phyloP scores from a whole-genome alignment of 2,797 vertebrate species.

The Silurus aristotelis region DNA sequence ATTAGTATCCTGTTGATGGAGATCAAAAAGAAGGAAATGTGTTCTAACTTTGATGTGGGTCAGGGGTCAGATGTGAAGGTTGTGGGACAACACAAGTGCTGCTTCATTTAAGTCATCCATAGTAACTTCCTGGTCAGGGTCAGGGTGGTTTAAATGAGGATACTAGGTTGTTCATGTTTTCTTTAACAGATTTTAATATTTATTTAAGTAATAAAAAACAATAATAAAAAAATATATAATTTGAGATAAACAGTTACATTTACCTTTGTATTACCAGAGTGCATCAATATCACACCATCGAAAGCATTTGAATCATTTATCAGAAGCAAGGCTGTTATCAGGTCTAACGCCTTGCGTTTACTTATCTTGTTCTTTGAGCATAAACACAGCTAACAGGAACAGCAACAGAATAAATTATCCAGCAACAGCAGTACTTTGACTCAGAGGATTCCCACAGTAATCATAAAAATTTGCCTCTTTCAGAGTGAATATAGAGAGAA shows the following conservation, averaged over 20 bases:
- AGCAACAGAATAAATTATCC: constrained; percentile 25
- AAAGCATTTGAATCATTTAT: neutral
- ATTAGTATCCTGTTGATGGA: neutral
- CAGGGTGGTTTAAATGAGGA: neutral
- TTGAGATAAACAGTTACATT: neutral
- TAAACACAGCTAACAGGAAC: constrained; percentile 24
- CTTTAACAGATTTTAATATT: neutral
- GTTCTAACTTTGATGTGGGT: neutral
- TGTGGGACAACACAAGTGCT: neutral
- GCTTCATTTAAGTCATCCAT: neutral
- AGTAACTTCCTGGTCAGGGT: neutral
- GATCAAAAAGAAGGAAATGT: neutral
- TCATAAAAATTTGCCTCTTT: neutral
- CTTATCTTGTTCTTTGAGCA: constrained; percentile 10
- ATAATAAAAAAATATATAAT: neutral
- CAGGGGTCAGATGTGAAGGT: neutral
- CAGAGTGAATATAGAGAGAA: neutral
- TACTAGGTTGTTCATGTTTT: neutral
- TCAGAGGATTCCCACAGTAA: constrained; percentile 9
- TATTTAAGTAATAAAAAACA: neutral
- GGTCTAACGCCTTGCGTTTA: neutral
- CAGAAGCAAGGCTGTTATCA: constrained; percentile 2
- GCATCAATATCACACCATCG: neutral
- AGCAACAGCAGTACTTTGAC: neutral
- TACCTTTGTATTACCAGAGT: neutral